Conservation (phyloP, 2,797 vertebrate genomes). For the Acropternis orthonyx region DNA sequence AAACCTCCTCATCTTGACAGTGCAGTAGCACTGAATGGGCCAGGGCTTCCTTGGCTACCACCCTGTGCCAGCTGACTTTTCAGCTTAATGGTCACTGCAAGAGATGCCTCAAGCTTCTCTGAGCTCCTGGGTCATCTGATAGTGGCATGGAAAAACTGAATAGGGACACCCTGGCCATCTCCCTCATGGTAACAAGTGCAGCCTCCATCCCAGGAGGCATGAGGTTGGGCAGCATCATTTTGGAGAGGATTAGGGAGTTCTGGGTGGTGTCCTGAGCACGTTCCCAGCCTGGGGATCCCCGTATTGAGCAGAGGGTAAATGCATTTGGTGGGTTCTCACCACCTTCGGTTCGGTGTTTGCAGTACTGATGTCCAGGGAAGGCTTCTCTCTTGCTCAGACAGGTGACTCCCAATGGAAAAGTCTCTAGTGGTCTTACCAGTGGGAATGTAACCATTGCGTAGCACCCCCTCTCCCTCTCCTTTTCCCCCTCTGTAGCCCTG, state of each 20-base stretch:
- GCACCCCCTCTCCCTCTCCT: neutral
- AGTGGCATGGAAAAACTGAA: neutral
- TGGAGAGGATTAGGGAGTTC: neutral
- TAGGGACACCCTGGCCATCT: neutral
- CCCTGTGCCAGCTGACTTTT: neutral
- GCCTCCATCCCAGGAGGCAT: neutral
- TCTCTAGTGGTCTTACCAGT: neutral
- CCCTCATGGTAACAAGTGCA: neutral
- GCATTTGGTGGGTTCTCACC: neutral
- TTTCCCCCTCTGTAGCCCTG: neutral
- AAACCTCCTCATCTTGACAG: neutral
- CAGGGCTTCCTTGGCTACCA: neutral
- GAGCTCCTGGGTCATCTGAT: neutral
- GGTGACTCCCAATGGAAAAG: neutral
- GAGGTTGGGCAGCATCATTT: neutral
- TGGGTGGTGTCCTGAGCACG: neutral
- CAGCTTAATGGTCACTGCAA: neutral
- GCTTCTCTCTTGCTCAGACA: neutral
- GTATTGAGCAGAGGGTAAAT: neutral
- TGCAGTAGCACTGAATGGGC: neutral
- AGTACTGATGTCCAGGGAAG: neutral
- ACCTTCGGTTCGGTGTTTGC: neutral
- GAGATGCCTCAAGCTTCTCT: neutral
- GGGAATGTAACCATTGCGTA: neutral
- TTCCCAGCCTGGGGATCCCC: neutral